A percentile compares a stretch with the other conserved stretches of the same genome.
These are phyloP conservation scores for Zophobas atratus DNA, from an alignment of 1,140 invertebrate genomes.

Conservation along the genomic window DNA sequence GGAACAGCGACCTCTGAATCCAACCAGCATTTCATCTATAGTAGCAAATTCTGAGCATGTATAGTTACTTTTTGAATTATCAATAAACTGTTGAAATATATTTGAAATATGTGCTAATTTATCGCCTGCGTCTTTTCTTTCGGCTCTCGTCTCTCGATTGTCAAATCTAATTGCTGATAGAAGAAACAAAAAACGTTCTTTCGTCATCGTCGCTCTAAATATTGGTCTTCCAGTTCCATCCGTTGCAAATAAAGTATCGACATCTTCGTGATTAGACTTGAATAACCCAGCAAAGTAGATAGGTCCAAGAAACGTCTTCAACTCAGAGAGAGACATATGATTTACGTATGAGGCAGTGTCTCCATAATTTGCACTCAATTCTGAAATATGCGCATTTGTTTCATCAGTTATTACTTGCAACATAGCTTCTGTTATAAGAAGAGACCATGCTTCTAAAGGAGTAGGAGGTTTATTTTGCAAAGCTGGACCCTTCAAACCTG, in stretches of 20 bases:
- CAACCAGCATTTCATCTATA: constrained; percentile 66
- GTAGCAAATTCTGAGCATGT: constrained; percentile 52
- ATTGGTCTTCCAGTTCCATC: constrained; percentile 59
- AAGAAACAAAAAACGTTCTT: constrained; percentile 54
- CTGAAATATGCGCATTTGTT: neutral
- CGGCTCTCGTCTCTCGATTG: neutral
- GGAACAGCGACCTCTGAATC: constrained; percentile 65
- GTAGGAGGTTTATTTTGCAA: neutral
- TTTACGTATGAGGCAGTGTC: neutral
- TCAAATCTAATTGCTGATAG: constrained; percentile 57
- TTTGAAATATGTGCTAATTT: constrained; percentile 60
- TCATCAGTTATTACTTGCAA: neutral
- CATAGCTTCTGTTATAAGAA: neutral
- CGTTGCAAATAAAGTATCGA: constrained; percentile 56
- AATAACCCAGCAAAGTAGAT: constrained; percentile 43
- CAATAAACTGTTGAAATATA: constrained; percentile 64
- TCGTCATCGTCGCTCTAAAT: constrained; percentile 58
- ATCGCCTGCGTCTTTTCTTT: constrained; percentile 41
- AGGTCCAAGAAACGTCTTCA: constrained; percentile 26
- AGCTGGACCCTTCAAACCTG: neutral
- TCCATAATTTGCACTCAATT: neutral
- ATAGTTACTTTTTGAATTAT: constrained; percentile 64
- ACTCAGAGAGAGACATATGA: neutral
- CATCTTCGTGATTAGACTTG: constrained; percentile 56
- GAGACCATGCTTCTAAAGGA: neutral